Evolutionary conservation across 2,797 vertebrate species (phyloP).

Genomic region (Phoxinus dragarum): DNA sequence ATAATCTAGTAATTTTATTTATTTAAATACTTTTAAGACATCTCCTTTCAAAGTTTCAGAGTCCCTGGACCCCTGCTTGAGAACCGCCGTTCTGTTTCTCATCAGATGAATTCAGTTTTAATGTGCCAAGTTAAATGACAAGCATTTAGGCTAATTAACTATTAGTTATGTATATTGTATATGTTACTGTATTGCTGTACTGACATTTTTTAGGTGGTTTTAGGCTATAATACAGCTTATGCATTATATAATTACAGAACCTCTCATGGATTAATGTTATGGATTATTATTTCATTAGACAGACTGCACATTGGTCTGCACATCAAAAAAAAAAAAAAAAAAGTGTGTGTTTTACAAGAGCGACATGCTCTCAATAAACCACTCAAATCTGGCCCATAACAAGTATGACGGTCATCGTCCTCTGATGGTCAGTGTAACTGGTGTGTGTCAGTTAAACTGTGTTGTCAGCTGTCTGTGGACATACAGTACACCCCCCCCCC

Average conservation of each 20-base stretch:
- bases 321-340: neutral
- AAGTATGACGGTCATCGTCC: neutral
- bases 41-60: neutral
- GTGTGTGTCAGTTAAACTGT: neutral
- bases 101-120: neutral
- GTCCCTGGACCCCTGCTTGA: neutral
- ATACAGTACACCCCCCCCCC: conserved; percentile 73
- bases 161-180: too few species aligned
- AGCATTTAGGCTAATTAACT: neutral
- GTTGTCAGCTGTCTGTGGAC: conserved; percentile 72
- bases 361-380: neutral
- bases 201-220: neutral
- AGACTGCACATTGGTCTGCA: neutral
- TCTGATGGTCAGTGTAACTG: neutral
- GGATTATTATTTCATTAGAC: neutral
- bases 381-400: neutral
- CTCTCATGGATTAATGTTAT: neutral
- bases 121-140: neutral
- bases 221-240: neutral
- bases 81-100: neutral
- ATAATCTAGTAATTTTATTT: neutral
- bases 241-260: too few species aligned
- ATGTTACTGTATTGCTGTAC: neutral
- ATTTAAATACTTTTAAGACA: neutral
- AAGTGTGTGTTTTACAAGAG: neutral